Conservation (phyloP, 2,888 invertebrate species). For the Sialis fuliginosa region DNA sequence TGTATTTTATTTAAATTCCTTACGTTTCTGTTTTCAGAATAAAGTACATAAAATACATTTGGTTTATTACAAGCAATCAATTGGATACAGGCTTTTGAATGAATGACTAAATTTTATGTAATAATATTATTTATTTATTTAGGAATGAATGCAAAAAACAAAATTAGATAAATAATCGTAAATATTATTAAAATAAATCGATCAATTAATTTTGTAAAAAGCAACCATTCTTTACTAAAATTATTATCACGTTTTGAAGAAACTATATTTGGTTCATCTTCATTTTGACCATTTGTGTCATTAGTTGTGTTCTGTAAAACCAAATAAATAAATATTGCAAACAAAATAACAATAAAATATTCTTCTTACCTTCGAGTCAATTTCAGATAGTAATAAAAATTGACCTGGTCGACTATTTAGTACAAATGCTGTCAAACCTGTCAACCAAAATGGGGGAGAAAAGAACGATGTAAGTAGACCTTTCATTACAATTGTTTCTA, state of each 20-base stretch:
- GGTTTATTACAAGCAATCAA: too few relatives aligned
- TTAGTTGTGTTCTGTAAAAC: not conserved
- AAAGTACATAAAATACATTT: not conserved
- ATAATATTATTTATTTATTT: too few relatives aligned
- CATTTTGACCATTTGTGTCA: not conserved
- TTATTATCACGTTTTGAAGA: not conserved
- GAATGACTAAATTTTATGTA: too few relatives aligned
- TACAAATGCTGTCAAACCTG: slow-evolving; percentile 13
- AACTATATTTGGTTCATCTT: not conserved
- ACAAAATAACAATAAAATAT: too few relatives aligned
- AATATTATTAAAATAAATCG: too few relatives aligned
- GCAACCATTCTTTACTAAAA: not conserved
- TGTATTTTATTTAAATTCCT: not conserved
- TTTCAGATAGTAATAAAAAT: slow-evolving; percentile 10
- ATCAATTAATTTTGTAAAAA: not conserved
- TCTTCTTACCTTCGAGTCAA: not conserved
- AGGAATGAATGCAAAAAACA: too few relatives aligned
- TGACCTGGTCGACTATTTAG: slow-evolving; percentile 15
- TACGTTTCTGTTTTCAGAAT: not conserved
- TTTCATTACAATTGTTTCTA: slow-evolving; percentile 18
- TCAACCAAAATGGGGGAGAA: slow-evolving; percentile 17
- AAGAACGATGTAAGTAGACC: slow-evolving; percentile 13
- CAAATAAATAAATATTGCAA: not conserved
- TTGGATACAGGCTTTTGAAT: too few relatives aligned
- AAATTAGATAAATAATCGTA: too few relatives aligned